Evolutionary conservation across 2,888 invertebrate genomes (phyloP), one percentile per base, ranked within the genome.

Genomic region (Achlya flavicornis): DNA sequence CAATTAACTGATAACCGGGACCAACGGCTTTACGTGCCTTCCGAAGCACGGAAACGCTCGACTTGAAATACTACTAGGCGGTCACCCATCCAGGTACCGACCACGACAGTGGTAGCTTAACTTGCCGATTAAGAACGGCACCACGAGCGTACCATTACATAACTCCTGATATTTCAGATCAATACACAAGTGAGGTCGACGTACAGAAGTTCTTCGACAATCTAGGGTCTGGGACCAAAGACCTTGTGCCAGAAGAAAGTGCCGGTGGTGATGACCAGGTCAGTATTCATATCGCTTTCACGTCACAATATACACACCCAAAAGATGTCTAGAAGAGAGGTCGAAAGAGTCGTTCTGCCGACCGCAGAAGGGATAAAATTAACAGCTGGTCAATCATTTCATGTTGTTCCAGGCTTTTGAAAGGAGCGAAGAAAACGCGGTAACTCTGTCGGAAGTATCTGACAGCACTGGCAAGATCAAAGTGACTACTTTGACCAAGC

Each of bases 121-220:
- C n/a, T n/a, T n/a, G n/a, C n/a, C n/a, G n/a, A n/a, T n/a, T n/a
- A n/a, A n/a, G n/a, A n/a, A n/a, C n/a, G n/a, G n/a, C n/a, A n/a
- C n/a, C n/a, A n/a, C n/a, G n/a, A n/a, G n/a, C n/a, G n/a, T n/a
- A n/a, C n/a, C n/a, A n/a, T n/a, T n/a, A n/a, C 26, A 26, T 26
- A 26, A 26, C 26, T 26, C 26, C 26, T 26, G 26, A 26, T 26
- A 26, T 77, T 72, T 1, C 85, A 96, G 96, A 96, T 78, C 94
- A 95, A 66, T 95, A 92, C 76, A 95, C 96, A 64, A 94, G 94
- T 7, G 95, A 95, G 0, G 85, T 85, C 26, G 97, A 97, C 60
- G 91, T 95, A 8, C 94, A 95, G 64, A 94, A 95, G 61, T 98
- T 97, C 94, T 98, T 98, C 91, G 94, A 95, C 5, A 95, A 96